Evolutionary conservation across 1,140 invertebrate species (phyloP).

Genomic region (Cyphomyrmex costatus): DNA sequence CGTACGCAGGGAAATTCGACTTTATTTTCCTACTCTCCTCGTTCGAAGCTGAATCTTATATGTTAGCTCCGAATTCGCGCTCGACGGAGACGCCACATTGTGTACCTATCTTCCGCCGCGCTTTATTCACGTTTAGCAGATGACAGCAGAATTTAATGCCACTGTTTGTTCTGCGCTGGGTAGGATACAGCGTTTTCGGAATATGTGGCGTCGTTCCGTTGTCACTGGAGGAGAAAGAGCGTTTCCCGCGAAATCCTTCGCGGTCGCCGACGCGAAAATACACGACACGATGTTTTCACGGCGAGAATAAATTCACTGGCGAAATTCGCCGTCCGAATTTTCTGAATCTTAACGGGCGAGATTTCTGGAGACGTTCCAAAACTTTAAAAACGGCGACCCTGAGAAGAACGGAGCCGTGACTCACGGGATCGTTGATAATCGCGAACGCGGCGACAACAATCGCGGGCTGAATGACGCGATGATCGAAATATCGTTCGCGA

Average conservation of each 20-base stretch:
- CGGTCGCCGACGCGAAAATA: conserved; percentile 47
- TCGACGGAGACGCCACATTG: neutral
- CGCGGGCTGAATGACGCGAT: conserved; percentile 7
- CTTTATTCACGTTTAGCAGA: conserved; percentile 2
- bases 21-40: neutral
- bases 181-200: neutral
- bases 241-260: conserved; percentile 6
- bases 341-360: conserved; percentile 35
- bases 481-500: conserved; percentile 10
- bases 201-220: conserved; percentile 45
- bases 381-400: conserved; percentile 74
- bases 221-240: conserved; percentile 34
- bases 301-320: conserved; percentile 74
- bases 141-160: conserved; percentile 48
- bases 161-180: conserved; percentile 18
- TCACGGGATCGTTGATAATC: conserved; percentile 32
- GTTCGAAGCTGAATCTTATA: neutral
- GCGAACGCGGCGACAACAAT: conserved; percentile 49
- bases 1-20: neutral
- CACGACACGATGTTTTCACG: conserved; percentile 13
- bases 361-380: conserved; percentile 73
- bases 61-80: neutral
- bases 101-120: neutral
- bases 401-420: conserved; percentile 27
- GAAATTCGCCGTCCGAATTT: conserved; percentile 62